Conservation (phyloP, 2,797 vertebrate genomes). For the Tapera naevia region DNA sequence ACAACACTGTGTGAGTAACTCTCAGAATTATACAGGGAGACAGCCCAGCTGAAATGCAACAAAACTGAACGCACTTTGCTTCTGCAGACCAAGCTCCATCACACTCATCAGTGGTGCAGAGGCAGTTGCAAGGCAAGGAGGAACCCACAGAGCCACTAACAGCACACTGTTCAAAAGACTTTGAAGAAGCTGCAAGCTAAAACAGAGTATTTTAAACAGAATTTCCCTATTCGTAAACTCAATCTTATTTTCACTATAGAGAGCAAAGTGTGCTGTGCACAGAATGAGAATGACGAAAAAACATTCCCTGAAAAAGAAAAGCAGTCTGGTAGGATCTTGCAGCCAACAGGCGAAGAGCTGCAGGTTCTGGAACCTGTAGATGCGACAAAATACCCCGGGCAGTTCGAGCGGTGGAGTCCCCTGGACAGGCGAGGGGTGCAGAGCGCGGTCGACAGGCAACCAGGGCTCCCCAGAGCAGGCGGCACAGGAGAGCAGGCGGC, state of each 20-base stretch:
- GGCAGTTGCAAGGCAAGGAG: slow-evolving; percentile 8
- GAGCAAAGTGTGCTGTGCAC: slow-evolving; percentile 29
- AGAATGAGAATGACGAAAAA: slow-evolving; percentile 62
- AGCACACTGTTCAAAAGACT: slow-evolving; percentile 11
- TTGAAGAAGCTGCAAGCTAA: slow-evolving; percentile 29
- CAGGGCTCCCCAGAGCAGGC: background rate
- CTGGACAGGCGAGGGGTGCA: no score
- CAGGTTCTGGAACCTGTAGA: background rate
- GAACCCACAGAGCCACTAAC: slow-evolving; percentile 4
- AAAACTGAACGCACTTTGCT: background rate
- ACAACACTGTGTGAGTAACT: background rate
- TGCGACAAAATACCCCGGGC: background rate
- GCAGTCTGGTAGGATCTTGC: background rate
- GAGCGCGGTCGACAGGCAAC: no score
- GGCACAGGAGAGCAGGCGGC: background rate
- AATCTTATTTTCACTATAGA: slow-evolving; percentile 44
- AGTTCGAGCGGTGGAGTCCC: background rate
- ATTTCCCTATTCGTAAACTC: slow-evolving; percentile 50
- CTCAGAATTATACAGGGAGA: background rate
- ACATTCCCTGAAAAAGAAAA: slow-evolving; percentile 16
- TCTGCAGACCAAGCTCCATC: background rate
- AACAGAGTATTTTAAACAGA: slow-evolving; percentile 37
- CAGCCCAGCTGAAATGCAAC: slow-evolving; percentile 1
- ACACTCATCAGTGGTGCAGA: background rate
- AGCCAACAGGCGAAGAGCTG: background rate